phyloP scores from a whole-genome alignment of 1,140 invertebrate species.

The Lucilia cuprina region DNA sequence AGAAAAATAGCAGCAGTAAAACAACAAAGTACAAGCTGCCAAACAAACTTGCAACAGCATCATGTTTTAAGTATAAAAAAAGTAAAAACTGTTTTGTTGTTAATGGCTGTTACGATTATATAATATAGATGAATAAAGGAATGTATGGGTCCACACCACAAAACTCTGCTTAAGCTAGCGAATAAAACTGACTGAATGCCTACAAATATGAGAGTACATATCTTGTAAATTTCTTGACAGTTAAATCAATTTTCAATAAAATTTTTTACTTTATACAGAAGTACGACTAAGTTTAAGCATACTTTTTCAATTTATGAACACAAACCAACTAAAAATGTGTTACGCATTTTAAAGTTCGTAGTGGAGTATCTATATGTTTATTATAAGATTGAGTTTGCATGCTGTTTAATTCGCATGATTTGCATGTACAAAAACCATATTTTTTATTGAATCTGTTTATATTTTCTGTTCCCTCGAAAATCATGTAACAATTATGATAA shows the following conservation, averaged over 20 bases:
- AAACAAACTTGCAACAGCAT: neutral
- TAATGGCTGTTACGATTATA: neutral
- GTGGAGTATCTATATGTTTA: neutral
- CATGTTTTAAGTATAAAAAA: neutral
- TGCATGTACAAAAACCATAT: slow-evolving; percentile 9
- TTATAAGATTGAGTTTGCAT: neutral
- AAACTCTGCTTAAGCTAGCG: neutral
- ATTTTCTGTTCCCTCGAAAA: neutral
- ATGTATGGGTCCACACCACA: neutral
- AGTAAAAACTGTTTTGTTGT: neutral
- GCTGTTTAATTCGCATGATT: neutral
- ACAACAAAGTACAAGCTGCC: too few relatives aligned
- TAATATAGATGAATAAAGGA: neutral
- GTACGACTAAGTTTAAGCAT: neutral
- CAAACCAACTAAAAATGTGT: neutral
- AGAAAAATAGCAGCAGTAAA: too few relatives aligned
- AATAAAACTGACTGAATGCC: neutral
- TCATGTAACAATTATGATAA: slow-evolving; percentile 30
- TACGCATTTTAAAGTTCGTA: neutral
- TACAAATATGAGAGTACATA: neutral
- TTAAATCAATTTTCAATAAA: slow-evolving; percentile 28
- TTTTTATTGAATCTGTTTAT: neutral
- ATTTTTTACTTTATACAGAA: neutral
- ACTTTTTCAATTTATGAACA: neutral
- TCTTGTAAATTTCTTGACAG: slow-evolving; percentile 18